A percentile compares a stretch with the other conserved stretches of the same genome.
Evolutionary conservation across 2,888 invertebrate genomes (phyloP).

Genomic region (Ceriagrion tenellum): DNA sequence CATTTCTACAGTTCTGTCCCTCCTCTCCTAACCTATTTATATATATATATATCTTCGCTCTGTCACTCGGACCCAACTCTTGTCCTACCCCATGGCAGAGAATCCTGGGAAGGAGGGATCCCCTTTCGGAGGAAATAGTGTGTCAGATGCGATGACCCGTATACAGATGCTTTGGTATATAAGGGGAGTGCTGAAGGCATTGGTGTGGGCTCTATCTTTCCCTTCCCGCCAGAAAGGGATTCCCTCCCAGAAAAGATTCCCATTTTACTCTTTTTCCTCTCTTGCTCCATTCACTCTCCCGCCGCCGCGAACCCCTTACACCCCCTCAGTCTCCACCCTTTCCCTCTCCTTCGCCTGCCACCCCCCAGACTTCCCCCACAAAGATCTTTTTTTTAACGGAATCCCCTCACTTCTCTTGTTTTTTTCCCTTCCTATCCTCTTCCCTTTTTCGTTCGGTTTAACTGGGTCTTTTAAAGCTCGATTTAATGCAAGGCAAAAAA

Average conservation of each 20-base stretch:
- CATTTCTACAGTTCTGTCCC: too few species aligned
- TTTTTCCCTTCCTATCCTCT: background rate
- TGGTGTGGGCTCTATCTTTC: background rate
- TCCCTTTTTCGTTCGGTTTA: conserved; percentile 30
- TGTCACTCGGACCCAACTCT: background rate
- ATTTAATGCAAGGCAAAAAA: background rate
- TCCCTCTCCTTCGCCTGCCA: background rate
- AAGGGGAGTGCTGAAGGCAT: background rate
- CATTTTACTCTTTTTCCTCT: background rate
- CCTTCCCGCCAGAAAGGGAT: background rate
- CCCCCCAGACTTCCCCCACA: background rate
- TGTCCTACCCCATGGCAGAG: background rate
- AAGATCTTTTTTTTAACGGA: background rate
- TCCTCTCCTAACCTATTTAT: background rate
- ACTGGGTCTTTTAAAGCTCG: conserved; percentile 54
- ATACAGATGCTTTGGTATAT: conserved; percentile 50
- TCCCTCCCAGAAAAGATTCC: background rate
- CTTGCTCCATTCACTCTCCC: background rate
- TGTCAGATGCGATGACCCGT: conserved; percentile 52
- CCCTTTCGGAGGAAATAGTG: conserved; percentile 51
- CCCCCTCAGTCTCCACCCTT: too few species aligned
- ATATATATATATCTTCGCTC: background rate
- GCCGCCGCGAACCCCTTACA: too few species aligned
- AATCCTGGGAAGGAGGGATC: background rate
- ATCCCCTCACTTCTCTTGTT: background rate